Conservation (phyloP, 1,140 invertebrate species). For the Hetaerina americana region DNA sequence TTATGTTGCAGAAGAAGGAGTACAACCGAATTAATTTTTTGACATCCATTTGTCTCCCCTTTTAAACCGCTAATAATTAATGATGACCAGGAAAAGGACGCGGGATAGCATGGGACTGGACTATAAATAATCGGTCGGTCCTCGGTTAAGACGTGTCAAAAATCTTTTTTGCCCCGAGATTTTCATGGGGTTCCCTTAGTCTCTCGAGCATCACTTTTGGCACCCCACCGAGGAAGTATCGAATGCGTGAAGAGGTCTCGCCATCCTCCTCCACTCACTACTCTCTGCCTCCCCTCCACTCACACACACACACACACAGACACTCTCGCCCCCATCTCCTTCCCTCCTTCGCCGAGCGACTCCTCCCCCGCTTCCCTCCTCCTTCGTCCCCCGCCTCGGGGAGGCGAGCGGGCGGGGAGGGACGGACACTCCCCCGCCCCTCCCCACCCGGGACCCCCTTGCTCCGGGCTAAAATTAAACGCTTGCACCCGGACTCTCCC, state of each 20-base stretch:
- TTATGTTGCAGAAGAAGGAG: too few relatives aligned
- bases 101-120: too few relatives aligned
- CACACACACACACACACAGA: too few relatives aligned
- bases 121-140: conserved; percentile 1
- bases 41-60: background rate
- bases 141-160: background rate
- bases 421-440: background rate
- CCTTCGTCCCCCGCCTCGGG: too few relatives aligned
- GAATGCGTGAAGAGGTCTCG: background rate
- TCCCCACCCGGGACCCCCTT: background rate
- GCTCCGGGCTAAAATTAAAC: background rate
- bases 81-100: background rate
- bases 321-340: too few relatives aligned
- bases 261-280: background rate
- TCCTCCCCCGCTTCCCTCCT: too few relatives aligned
- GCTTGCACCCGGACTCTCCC: background rate
- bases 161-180: background rate
- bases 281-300: background rate
- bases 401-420: too few relatives aligned
- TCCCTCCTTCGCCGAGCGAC: too few relatives aligned
- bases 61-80: background rate
- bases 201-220: background rate
- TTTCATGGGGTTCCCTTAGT: background rate
- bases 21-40: too few relatives aligned
- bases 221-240: background rate